phyloP scores from a whole-genome alignment of 2,888 invertebrate genomes.

The Cataglyphis livida region DNA sequence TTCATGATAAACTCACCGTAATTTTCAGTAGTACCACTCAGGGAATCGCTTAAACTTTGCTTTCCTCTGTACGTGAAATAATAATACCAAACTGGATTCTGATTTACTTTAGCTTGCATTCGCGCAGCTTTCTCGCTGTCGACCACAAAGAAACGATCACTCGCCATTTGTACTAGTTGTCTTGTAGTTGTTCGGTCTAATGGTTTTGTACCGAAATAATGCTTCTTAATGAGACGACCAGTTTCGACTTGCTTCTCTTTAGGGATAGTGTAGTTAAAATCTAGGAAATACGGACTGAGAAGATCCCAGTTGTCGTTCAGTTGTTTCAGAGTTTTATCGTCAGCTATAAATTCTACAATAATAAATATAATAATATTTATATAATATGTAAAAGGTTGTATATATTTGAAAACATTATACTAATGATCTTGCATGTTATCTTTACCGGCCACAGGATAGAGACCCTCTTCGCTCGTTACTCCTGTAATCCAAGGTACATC shows the following conservation, averaged over 20 bases:
- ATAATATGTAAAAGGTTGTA: constrained; percentile 68
- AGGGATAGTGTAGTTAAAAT: constrained; percentile 88
- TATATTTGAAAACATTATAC: background rate
- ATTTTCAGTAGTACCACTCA: constrained; percentile 86
- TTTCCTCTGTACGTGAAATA: constrained; percentile 88
- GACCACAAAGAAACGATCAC: constrained; percentile 89
- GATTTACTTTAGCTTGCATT: constrained; percentile 87
- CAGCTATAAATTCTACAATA: constrained; percentile 84
- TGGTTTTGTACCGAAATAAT: constrained; percentile 87
- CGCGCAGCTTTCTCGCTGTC: constrained; percentile 88
- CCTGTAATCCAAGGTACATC: constrained; percentile 91
- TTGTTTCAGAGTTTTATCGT: constrained; percentile 86
- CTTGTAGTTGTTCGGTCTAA: constrained; percentile 84
- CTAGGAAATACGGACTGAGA: constrained; percentile 88
- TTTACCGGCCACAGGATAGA: constrained; percentile 90
- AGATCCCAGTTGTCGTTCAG: constrained; percentile 88
- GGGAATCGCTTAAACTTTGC: constrained; percentile 87
- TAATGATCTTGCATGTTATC: background rate
- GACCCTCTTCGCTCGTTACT: constrained; percentile 90
- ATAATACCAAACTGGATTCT: constrained; percentile 89
- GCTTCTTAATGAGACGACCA: constrained; percentile 87
- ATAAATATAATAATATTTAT: constrained; percentile 72
- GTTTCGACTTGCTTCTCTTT: constrained; percentile 85
- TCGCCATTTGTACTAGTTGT: constrained; percentile 87
- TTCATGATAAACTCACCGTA: constrained; percentile 86